Conservation (phyloP, 2,797 vertebrate genomes). For the Poecile montanus region DNA sequence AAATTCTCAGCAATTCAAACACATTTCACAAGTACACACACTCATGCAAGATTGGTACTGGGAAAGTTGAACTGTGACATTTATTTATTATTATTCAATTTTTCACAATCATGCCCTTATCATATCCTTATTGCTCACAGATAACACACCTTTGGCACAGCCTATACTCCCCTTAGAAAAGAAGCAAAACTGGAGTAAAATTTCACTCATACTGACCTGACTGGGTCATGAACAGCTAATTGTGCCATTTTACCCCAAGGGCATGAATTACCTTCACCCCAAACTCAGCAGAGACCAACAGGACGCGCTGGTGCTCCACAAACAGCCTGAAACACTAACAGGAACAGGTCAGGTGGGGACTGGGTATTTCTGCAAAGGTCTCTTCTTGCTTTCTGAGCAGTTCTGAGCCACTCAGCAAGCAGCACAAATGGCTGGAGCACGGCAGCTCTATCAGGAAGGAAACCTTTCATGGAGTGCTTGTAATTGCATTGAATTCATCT, state of each 20-base stretch:
- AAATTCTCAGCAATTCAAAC: background rate
- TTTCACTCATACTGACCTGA: background rate
- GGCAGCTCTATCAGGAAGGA: background rate
- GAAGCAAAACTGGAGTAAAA: background rate
- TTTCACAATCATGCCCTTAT: background rate
- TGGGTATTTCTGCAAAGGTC: background rate
- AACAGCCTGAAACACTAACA: background rate
- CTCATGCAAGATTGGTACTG: background rate
- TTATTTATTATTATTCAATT: background rate
- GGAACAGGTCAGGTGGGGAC: background rate
- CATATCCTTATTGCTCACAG: background rate
- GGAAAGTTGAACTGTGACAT: background rate
- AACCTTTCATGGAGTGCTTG: rapidly evolving
- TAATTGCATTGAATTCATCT: background rate
- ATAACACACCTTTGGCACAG: background rate
- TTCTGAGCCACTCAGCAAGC: background rate
- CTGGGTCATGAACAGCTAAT: background rate
- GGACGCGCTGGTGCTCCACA: rapidly evolving
- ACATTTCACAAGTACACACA: background rate
- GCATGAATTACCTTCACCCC: background rate
- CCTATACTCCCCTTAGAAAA: background rate
- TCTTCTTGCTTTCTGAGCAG: background rate
- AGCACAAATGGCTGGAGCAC: background rate
- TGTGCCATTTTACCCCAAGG: background rate
- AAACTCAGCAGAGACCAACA: background rate